These are phyloP conservation scores for Tetanocera ferruginea DNA, from an alignment of 2,888 invertebrate species.

Conservation along the genomic window DNA sequence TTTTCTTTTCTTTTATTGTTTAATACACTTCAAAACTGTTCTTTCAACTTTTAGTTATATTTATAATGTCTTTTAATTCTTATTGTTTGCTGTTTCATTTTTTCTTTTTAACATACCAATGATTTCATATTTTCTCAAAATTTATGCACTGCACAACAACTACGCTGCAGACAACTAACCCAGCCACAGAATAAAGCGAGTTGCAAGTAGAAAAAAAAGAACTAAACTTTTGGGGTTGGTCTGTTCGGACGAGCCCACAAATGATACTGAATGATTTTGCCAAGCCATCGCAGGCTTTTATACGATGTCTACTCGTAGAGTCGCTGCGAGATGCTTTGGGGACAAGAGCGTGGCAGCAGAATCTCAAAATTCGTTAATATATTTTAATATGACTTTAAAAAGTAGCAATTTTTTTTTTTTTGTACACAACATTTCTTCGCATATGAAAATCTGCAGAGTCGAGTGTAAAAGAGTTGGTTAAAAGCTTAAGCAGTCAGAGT, in stretches of 20 bases:
- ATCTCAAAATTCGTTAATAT: not conserved
- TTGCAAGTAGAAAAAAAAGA: conserved; percentile 6
- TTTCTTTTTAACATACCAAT: conserved; percentile 65
- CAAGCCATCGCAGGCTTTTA: conserved; percentile 67
- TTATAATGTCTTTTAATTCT: conserved; percentile 18
- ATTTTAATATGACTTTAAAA: conserved; percentile 1
- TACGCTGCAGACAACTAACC: not conserved
- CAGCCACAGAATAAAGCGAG: not conserved
- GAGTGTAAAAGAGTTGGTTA: too few species aligned
- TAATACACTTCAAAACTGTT: not conserved
- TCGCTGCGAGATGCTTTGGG: conserved; percentile 37
- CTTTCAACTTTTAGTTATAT: not conserved
- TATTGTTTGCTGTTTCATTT: conserved; percentile 37
- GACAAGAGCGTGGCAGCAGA: conserved; percentile 37
- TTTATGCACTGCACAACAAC: conserved; percentile 18
- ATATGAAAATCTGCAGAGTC: not conserved
- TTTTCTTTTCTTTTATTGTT: not conserved
- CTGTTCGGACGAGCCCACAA: conserved; percentile 68
- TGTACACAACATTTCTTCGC: not conserved
- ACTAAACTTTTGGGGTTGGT: conserved; percentile 59
- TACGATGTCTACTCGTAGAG: conserved; percentile 54
- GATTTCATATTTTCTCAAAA: conserved; percentile 65
- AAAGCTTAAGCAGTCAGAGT: not conserved
- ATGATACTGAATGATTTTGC: conserved; percentile 70
- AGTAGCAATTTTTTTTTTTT: not conserved